Percentiles rank a stretch among this genome's conserved stretches.
phyloP scores from a whole-genome alignment of 2,113 vertebrate species.

The Triplophysa rosa region DNA sequence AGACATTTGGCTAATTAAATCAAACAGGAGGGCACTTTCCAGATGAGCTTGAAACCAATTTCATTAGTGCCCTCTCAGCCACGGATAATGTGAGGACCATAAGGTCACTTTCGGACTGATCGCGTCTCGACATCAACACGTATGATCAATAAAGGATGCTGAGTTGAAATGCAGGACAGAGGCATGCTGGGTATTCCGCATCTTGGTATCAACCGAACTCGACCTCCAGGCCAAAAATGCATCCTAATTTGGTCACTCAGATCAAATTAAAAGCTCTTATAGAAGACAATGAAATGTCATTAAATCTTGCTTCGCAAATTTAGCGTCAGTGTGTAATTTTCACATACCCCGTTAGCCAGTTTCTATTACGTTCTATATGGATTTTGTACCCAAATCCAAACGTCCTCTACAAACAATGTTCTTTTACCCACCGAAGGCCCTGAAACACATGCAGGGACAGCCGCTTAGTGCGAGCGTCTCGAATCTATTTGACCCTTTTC shows the following conservation, averaged over 20 bases:
- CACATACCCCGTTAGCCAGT: neutral
- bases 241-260: neutral
- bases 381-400: neutral
- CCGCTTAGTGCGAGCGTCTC: conserved; percentile 12
- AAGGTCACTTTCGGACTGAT: conserved; percentile 32
- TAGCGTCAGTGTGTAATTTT: neutral
- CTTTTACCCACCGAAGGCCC: neutral
- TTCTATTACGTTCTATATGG: neutral
- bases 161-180: conserved; percentile 2
- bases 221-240: neutral
- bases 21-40: conserved; percentile 49
- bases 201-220: neutral
- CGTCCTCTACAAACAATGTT: neutral
- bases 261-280: conserved; percentile 4
- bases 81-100: conserved; percentile 32
- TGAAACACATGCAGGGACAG: neutral
- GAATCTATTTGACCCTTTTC: conserved; percentile 62
- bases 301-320: neutral
- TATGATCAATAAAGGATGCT: conserved; percentile 37
- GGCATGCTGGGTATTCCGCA: neutral
- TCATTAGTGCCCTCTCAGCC: conserved; percentile 44
- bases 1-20: conserved; percentile 68
- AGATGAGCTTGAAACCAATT: conserved; percentile 51
- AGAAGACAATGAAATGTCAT: neutral
- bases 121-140: conserved; percentile 19